phyloP scores from a whole-genome alignment of 1,140 invertebrate species.

The Apis laboriosa region DNA sequence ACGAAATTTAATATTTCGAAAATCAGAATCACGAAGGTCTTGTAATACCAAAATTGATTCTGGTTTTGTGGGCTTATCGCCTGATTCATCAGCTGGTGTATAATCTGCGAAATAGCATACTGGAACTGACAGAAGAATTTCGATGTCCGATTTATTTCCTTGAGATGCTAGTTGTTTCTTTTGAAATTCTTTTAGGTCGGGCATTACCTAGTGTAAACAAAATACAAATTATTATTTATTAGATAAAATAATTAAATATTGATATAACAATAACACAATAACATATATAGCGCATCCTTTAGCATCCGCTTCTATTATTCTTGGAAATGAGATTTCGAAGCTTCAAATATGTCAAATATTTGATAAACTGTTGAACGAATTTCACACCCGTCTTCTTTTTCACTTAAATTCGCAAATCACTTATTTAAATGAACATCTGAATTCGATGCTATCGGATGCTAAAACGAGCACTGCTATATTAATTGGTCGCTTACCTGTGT shows the following conservation, averaged over 20 bases:
- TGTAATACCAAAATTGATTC: conserved; percentile 86
- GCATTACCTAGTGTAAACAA: conserved; percentile 81
- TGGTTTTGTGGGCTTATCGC: conserved; percentile 81
- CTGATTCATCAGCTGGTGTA: conserved; percentile 78
- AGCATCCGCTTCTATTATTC: too few species aligned
- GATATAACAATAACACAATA: not conserved
- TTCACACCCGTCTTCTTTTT: too few species aligned
- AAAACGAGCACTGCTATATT: not conserved
- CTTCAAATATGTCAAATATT: too few species aligned
- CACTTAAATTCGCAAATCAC: too few species aligned
- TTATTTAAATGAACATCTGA: too few species aligned
- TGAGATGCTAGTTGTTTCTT: conserved; percentile 73
- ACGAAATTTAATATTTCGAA: conserved; percentile 84
- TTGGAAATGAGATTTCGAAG: too few species aligned
- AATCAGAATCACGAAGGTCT: conserved; percentile 82
- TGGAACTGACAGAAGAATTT: conserved; percentile 83
- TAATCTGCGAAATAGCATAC: conserved; percentile 86
- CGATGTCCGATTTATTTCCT: conserved; percentile 26
- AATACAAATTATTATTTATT: conserved; percentile 12
- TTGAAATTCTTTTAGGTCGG: conserved; percentile 83
- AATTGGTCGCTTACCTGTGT: conserved; percentile 83
- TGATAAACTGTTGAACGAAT: too few species aligned
- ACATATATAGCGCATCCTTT: too few species aligned
- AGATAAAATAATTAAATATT: not conserved
- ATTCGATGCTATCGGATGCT: too few species aligned